Evolutionary conservation across 2,888 invertebrate species (phyloP).

Genomic region (Aleiodes alternator): DNA sequence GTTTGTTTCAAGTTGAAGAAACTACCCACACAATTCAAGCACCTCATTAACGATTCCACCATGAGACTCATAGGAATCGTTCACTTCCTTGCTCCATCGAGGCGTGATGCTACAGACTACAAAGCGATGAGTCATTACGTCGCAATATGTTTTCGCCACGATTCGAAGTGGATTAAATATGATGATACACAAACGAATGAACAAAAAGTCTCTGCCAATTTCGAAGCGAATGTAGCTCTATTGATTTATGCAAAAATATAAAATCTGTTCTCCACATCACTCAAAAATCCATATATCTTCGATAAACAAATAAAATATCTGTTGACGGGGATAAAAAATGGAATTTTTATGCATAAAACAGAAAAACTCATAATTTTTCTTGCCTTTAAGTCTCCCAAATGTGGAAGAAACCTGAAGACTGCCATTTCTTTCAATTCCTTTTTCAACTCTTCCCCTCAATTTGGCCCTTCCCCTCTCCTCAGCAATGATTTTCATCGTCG

Average conservation of each 20-base stretch:
- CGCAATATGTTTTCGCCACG: background rate
- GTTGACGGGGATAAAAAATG: no score
- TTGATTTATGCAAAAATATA: conserved; percentile 18
- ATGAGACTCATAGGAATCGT: conserved; percentile 15
- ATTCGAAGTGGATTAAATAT: background rate
- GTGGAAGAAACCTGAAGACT: no score
- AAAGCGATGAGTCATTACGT: background rate
- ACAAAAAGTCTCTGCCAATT: background rate
- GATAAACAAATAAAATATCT: no score
- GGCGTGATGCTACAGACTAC: background rate
- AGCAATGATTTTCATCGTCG: no score
- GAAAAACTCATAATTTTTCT: no score
- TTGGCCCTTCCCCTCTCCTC: no score
- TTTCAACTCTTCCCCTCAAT: no score
- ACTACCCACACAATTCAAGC: background rate
- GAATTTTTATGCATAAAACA: no score
- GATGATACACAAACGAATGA: background rate
- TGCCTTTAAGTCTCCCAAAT: no score
- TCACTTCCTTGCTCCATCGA: background rate
- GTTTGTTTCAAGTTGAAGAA: background rate
- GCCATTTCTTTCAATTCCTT: no score
- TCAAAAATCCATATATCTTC: no score
- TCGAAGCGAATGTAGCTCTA: background rate
- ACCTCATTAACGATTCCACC: background rate
- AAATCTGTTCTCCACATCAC: background rate